Evolutionary conservation across 2,113 vertebrate species (phyloP).

Genomic region (Mohoua ochrocephala): DNA sequence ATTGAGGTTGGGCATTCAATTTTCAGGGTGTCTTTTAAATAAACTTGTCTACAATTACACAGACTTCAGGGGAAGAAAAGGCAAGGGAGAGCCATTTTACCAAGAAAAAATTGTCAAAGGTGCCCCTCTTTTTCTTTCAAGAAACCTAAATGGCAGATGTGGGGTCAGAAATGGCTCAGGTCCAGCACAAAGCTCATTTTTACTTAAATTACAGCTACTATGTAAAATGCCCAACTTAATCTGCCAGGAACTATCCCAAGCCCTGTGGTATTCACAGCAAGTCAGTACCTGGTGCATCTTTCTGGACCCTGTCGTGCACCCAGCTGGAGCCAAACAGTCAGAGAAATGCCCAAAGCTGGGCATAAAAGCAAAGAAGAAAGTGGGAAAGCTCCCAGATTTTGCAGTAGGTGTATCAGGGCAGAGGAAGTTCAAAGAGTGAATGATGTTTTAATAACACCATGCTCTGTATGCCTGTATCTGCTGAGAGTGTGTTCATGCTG

Average conservation of each 20-base stretch:
- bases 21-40: background rate
- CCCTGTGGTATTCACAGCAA: background rate
- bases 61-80: background rate
- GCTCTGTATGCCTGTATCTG: background rate
- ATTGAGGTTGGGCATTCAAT: background rate
- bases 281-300: accelerated
- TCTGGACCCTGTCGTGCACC: background rate
- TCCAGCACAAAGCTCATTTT: background rate
- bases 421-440: background rate
- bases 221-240: background rate
- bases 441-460: background rate
- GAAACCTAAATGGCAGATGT: background rate
- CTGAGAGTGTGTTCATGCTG: background rate
- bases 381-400: background rate
- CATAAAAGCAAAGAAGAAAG: background rate
- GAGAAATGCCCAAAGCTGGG: background rate
- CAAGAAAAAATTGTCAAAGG: background rate
- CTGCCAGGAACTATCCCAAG: background rate
- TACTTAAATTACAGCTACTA: background rate
- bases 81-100: background rate
- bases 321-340: background rate
- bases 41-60: background rate
- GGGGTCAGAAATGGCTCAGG: background rate
- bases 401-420: background rate
- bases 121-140: background rate